These are phyloP conservation scores for Empidonax traillii DNA, from an alignment of 2,113 vertebrate genomes.

Conservation along the genomic window DNA sequence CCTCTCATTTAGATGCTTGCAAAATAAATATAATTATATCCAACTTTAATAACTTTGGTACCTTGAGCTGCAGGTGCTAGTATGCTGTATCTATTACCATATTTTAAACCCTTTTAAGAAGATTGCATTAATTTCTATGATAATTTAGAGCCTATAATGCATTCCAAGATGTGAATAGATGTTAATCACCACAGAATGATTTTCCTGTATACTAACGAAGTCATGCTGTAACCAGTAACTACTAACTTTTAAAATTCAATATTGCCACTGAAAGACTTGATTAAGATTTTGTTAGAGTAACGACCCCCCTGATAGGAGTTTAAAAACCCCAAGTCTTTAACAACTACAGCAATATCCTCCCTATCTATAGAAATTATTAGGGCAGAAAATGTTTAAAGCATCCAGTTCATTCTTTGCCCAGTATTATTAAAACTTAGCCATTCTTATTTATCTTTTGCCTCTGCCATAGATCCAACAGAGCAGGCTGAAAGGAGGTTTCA, in stretches of 20 bases:
- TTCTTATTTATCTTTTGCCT: background rate
- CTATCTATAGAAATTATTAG: background rate
- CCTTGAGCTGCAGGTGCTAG: slow-evolving; percentile 83
- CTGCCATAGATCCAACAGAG: background rate
- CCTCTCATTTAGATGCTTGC: slow-evolving; percentile 68
- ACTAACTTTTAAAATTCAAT: slow-evolving; percentile 75
- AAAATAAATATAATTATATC: slow-evolving; percentile 86
- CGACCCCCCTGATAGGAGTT: background rate
- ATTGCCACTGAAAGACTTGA: slow-evolving; percentile 70
- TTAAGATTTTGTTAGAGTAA: slow-evolving; percentile 69
- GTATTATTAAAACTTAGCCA: background rate
- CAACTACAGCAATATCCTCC: background rate
- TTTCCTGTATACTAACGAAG: slow-evolving; percentile 66
- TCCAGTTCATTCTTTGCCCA: background rate
- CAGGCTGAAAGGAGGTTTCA: background rate
- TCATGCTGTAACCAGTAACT: slow-evolving; percentile 71
- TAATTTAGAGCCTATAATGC: slow-evolving; percentile 80
- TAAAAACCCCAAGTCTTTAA: background rate
- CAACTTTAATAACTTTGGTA: slow-evolving; percentile 81
- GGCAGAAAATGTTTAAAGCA: background rate
- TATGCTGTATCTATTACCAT: slow-evolving; percentile 86
- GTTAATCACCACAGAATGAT: slow-evolving; percentile 80
- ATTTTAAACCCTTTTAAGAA: slow-evolving; percentile 84
- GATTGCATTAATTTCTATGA: slow-evolving; percentile 85
- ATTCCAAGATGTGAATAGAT: slow-evolving; percentile 81